Evolutionary conservation across 2,113 vertebrate genomes (phyloP).

Genomic region (Forbesichthys agassizii): DNA sequence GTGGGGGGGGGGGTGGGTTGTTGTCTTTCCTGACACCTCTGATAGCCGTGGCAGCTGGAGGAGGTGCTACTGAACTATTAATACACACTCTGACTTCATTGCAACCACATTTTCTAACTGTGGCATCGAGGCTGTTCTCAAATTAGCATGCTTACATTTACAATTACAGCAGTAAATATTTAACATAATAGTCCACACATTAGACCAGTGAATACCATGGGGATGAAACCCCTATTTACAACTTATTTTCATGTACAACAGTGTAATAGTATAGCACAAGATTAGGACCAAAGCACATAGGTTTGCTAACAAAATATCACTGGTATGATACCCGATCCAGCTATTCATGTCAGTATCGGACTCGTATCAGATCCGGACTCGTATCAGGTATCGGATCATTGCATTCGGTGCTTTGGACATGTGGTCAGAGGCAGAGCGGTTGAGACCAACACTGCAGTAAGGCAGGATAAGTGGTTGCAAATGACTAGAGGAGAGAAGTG

Average conservation of each 20-base stretch:
- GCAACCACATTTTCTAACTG: constrained; percentile 50
- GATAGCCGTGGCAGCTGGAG: constrained; percentile 45
- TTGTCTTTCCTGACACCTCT: constrained; percentile 36
- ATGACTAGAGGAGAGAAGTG: neutral
- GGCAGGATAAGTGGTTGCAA: constrained; percentile 42
- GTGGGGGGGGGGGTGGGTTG: neutral
- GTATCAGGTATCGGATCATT: too few species aligned
- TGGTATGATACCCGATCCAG: too few species aligned
- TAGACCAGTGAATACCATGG: too few species aligned
- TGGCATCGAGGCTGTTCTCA: neutral
- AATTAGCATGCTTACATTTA: too few species aligned
- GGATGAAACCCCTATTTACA: too few species aligned
- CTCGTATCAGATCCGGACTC: neutral
- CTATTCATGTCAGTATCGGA: neutral
- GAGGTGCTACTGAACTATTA: constrained; percentile 40
- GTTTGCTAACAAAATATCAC: too few species aligned
- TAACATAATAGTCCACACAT: too few species aligned
- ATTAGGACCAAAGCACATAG: constrained; percentile 43
- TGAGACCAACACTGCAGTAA: too few species aligned
- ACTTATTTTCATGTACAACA: neutral
- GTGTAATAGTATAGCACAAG: constrained; percentile 43
- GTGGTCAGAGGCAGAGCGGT: too few species aligned
- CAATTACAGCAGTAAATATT: too few species aligned
- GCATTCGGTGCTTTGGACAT: too few species aligned
- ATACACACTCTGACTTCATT: constrained; percentile 13